Conservation (phyloP, 2,797 vertebrate genomes). For the Myoxocephalus aenaeus region DNA sequence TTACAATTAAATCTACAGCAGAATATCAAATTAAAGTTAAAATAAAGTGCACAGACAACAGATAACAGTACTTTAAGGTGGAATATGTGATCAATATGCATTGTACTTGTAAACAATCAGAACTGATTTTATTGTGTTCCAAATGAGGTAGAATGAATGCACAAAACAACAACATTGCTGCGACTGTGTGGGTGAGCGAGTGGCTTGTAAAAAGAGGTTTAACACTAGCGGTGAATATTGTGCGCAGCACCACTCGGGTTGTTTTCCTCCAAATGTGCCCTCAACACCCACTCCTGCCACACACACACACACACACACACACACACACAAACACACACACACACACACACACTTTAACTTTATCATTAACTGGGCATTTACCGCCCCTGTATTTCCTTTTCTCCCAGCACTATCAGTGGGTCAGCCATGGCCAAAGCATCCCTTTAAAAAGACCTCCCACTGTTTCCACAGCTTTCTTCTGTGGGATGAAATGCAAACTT, state of each 20-base stretch:
- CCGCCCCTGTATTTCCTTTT: slow-evolving; percentile 36
- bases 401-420: slow-evolving; percentile 24
- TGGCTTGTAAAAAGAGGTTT: slow-evolving; percentile 21
- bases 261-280: slow-evolving; percentile 16
- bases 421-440: slow-evolving; percentile 23
- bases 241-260: slow-evolving; percentile 1
- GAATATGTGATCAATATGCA: not conserved
- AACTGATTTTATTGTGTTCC: slow-evolving; percentile 1
- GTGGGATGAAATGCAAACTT: slow-evolving; percentile 24
- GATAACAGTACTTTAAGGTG: too few relatives aligned
- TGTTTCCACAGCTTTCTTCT: slow-evolving; percentile 43
- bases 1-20: too few relatives aligned
- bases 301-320: slow-evolving; percentile 20
- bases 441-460: slow-evolving; percentile 34
- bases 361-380: slow-evolving; percentile 44
- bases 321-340: too few relatives aligned
- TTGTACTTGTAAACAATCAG: slow-evolving; percentile 1
- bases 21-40: too few relatives aligned
- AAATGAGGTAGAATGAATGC: slow-evolving; percentile 11
- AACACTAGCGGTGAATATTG: slow-evolving; percentile 6
- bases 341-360: slow-evolving; percentile 20
- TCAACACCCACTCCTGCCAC: slow-evolving; percentile 13
- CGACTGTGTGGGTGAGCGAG: slow-evolving; percentile 29
- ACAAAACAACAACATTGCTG: slow-evolving; percentile 25
- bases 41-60: too few relatives aligned